These are phyloP conservation scores for Phrynocephalus forsythii DNA, from an alignment of 2,797 vertebrate genomes.

Conservation along the genomic window DNA sequence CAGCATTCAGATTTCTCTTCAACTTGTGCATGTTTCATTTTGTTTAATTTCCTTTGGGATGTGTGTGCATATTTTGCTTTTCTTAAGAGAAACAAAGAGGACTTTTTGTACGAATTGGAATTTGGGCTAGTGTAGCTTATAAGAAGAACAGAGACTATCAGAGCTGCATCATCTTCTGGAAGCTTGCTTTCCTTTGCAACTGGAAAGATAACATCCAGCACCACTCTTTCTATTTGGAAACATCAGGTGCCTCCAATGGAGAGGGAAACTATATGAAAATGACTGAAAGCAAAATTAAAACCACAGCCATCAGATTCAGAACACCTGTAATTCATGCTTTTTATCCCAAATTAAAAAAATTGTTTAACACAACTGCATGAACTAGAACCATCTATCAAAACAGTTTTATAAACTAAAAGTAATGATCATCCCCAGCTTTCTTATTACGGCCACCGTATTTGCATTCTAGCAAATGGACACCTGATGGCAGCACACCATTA, in stretches of 20 bases:
- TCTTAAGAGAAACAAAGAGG: background rate
- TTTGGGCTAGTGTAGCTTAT: background rate
- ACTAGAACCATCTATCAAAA: background rate
- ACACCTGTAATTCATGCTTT: background rate
- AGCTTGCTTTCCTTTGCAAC: background rate
- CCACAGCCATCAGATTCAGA: fast-evolving
- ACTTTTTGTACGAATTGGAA: too few relatives aligned
- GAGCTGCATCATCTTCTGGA: background rate
- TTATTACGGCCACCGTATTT: slow-evolving; percentile 34
- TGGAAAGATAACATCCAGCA: background rate
- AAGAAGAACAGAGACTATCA: background rate
- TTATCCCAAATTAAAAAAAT: background rate
- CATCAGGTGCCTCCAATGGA: too few relatives aligned
- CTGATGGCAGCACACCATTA: slow-evolving; percentile 80
- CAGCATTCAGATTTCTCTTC: background rate
- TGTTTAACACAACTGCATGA: background rate
- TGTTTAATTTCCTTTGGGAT: background rate
- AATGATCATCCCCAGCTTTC: background rate
- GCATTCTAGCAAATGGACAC: slow-evolving; percentile 77
- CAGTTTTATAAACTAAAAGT: background rate
- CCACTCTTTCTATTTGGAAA: background rate
- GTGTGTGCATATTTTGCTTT: background rate
- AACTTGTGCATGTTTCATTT: too few relatives aligned
- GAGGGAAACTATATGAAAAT: background rate
- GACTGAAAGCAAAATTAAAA: fast-evolving